Conservation (phyloP, 92 coral and sea anemone species). For the Porites divaricata region DNA sequence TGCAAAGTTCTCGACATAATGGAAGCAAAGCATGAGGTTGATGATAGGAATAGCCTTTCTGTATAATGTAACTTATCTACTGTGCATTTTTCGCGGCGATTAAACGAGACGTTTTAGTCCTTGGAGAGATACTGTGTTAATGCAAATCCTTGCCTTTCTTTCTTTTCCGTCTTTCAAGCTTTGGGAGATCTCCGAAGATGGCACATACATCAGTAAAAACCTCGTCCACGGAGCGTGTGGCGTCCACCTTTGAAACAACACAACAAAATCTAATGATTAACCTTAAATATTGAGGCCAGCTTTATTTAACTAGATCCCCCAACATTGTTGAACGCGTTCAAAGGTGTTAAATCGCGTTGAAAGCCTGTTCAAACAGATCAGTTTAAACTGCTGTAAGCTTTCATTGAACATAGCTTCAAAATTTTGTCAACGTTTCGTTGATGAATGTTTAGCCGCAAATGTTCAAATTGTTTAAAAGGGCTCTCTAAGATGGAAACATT, state of each 20-base stretch:
- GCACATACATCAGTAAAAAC: conserved; percentile 82
- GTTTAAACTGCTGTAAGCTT: too few species aligned
- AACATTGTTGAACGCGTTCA: not conserved
- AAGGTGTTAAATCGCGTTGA: too few species aligned
- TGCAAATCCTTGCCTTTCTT: conserved; percentile 42
- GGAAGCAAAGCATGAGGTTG: too few species aligned
- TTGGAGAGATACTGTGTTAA: not conserved
- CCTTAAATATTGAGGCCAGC: not conserved
- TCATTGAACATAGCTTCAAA: too few species aligned
- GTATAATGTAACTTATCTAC: not conserved
- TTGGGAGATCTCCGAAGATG: conserved; percentile 89
- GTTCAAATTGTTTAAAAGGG: too few species aligned
- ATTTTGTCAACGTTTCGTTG: too few species aligned
- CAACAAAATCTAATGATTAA: not conserved
- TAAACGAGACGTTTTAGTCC: not conserved
- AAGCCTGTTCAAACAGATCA: too few species aligned
- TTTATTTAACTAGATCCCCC: too few species aligned
- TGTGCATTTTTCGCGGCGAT: not conserved
- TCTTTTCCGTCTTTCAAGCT: conserved; percentile 64
- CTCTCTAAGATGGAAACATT: too few species aligned
- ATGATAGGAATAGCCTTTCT: too few species aligned
- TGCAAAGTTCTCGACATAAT: too few species aligned
- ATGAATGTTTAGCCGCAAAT: too few species aligned
- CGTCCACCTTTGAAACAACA: conserved; percentile 77
- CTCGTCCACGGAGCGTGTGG: conserved; percentile 81